Evolutionary conservation across 2,888 invertebrate genomes (phyloP).

Genomic region (Clistopyga incitator): DNA sequence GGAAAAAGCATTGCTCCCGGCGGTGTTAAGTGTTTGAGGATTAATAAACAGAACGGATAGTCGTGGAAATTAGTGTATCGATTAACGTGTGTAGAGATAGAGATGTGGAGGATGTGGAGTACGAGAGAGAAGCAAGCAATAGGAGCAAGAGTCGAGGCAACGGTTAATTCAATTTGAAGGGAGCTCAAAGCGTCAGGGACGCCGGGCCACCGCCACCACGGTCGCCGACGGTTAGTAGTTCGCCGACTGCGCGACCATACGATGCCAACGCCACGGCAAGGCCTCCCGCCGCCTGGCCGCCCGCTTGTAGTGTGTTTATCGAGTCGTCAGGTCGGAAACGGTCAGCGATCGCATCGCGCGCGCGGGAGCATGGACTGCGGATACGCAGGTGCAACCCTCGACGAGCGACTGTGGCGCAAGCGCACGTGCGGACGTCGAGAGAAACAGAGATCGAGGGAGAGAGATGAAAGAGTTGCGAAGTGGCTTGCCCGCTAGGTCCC

Average conservation of each 20-base stretch:
- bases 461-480: constrained; percentile 35
- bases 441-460: constrained; percentile 4
- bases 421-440: constrained; percentile 56
- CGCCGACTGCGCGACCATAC: constrained; percentile 28
- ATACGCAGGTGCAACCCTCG: constrained; percentile 65
- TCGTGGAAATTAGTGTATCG: background rate
- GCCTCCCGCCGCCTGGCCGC: constrained; percentile 17
- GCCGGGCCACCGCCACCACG: constrained; percentile 55
- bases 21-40: background rate
- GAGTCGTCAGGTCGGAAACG: constrained; percentile 70
- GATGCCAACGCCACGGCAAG: constrained; percentile 38
- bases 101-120: background rate
- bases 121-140: constrained; percentile 12
- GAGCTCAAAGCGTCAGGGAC: constrained; percentile 49
- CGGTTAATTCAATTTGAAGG: constrained; percentile 65
- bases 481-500: constrained; percentile 56
- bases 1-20: too few species aligned
- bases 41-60: background rate
- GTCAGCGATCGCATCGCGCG: constrained; percentile 66
- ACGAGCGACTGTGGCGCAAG: constrained; percentile 56
- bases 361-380: constrained; percentile 62
- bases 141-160: constrained; percentile 45
- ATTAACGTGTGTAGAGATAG: background rate
- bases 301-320: constrained; percentile 62
- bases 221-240: constrained; percentile 50